Conservation (phyloP, 2,888 invertebrate genomes). For the Cecidostiba fungosa region DNA sequence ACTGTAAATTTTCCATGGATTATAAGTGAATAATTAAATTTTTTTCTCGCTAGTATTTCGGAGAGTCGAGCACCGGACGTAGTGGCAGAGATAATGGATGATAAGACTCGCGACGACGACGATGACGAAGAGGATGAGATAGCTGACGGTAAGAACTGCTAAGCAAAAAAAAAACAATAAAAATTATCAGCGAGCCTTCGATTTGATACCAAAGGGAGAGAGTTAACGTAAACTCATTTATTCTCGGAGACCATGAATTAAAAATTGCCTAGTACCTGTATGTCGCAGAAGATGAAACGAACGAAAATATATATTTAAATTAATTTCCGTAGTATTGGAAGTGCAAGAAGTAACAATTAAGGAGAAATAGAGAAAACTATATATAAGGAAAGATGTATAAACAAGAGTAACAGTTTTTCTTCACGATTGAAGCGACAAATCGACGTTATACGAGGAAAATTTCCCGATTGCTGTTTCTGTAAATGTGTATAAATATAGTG, state of each 20-base stretch:
- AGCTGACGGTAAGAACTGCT: conserved; percentile 24
- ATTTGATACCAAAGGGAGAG: background rate
- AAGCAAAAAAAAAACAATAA: conserved; percentile 14
- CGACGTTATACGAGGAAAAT: conserved; percentile 18
- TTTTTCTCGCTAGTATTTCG: conserved; percentile 65
- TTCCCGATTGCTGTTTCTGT: conserved; percentile 42
- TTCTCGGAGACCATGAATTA: conserved; percentile 42
- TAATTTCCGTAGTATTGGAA: conserved; percentile 46
- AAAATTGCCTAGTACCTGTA: conserved; percentile 60
- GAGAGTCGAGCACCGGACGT: conserved; percentile 72
- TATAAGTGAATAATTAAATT: background rate
- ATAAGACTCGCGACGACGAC: conserved; percentile 71
- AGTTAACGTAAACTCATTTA: conserved; percentile 14
- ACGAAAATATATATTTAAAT: conserved; percentile 42
- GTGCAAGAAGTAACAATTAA: conserved; percentile 29
- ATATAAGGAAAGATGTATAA: conserved; percentile 46
- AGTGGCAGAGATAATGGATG: conserved; percentile 71
- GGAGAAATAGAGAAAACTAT: conserved; percentile 46
- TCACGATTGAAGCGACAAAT: conserved; percentile 56
- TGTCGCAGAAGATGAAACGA: conserved; percentile 24
- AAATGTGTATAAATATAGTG: conserved; percentile 51
- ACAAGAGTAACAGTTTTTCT: conserved; percentile 41
- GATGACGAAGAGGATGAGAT: conserved; percentile 47
- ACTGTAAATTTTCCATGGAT: background rate
- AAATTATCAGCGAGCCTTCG: background rate